Percentiles rank a stretch among this genome's conserved stretches.
Conservation (phyloP, 2,888 invertebrate species). For the Lasioglossum vierecki region DNA sequence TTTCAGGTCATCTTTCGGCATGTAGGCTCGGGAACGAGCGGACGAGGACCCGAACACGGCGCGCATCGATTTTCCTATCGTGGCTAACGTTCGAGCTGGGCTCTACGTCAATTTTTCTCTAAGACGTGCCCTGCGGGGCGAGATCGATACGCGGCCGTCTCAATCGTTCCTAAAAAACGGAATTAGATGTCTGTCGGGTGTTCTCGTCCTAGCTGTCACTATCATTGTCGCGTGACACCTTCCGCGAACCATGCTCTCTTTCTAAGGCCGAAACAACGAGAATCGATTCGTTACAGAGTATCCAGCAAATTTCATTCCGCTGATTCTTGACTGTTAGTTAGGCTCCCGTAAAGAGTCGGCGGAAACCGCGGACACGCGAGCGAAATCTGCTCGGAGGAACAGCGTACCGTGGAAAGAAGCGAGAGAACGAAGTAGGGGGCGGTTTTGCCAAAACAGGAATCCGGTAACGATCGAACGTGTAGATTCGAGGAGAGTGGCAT, state of each 20-base stretch:
- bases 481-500: neutral
- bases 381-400: neutral
- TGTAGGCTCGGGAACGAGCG: conserved; percentile 52
- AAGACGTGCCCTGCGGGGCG: conserved; percentile 33
- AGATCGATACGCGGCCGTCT: conserved; percentile 55
- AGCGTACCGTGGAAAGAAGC: neutral
- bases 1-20: conserved; percentile 70
- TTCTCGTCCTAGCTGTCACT: neutral
- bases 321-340: neutral
- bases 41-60: conserved; percentile 61
- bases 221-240: neutral
- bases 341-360: neutral
- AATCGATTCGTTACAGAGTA: neutral
- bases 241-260: neutral
- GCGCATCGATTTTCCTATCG: conserved; percentile 74
- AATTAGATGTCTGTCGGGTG: neutral
- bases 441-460: neutral
- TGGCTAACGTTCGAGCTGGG: conserved; percentile 44
- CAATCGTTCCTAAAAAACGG: conserved; percentile 23
- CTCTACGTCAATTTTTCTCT: conserved; percentile 60
- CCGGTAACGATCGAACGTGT: neutral
- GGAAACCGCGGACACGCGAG: neutral
- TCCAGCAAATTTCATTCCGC: neutral
- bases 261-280: neutral
- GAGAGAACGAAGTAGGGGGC: neutral